A percentile compares a stretch with the other conserved stretches of the same genome.
These are phyloP conservation scores for Gryon sp. DNA, from an alignment of 1,140 invertebrate genomes.

Conservation along the genomic window DNA sequence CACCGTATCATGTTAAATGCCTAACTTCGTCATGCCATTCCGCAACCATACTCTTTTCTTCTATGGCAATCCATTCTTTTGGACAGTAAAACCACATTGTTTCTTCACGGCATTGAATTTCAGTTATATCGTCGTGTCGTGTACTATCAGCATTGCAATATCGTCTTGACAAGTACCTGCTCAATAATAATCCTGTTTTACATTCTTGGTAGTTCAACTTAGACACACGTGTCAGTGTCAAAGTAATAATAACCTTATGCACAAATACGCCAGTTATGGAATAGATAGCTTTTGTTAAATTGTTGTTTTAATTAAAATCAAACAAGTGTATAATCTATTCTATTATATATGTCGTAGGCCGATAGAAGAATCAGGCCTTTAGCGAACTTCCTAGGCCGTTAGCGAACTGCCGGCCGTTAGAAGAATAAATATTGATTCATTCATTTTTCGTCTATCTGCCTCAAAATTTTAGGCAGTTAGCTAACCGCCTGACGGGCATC, in stretches of 20 bases:
- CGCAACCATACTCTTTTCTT: slow-evolving; percentile 17
- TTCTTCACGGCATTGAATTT: slow-evolving; percentile 55
- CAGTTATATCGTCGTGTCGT: slow-evolving; percentile 23
- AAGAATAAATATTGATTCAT: no score
- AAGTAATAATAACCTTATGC: slow-evolving; percentile 28
- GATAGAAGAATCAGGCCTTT: no score
- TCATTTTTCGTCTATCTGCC: no score
- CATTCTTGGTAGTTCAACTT: slow-evolving; percentile 43
- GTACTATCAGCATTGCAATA: slow-evolving; percentile 37
- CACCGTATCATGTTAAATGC: slow-evolving; percentile 25
- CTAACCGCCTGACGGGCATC: no score
- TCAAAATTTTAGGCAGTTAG: no score
- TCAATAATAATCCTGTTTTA: slow-evolving; percentile 44
- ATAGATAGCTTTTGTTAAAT: no score
- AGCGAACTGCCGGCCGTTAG: no score
- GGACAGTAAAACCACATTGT: slow-evolving; percentile 41
- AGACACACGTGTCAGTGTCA: slow-evolving; percentile 31
- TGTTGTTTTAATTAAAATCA: no score
- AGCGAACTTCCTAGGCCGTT: no score
- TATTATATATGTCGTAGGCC: no score
- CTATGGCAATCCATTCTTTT: slow-evolving; percentile 31
- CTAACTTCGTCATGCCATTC: slow-evolving; percentile 30
- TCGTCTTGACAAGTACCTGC: slow-evolving; percentile 42
- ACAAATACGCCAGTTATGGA: no score
- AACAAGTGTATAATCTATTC: no score